Evolutionary conservation across 1,140 invertebrate genomes (phyloP), one percentile per base, ranked within the genome.

Genomic region (Cyphomyrmex costatus): DNA sequence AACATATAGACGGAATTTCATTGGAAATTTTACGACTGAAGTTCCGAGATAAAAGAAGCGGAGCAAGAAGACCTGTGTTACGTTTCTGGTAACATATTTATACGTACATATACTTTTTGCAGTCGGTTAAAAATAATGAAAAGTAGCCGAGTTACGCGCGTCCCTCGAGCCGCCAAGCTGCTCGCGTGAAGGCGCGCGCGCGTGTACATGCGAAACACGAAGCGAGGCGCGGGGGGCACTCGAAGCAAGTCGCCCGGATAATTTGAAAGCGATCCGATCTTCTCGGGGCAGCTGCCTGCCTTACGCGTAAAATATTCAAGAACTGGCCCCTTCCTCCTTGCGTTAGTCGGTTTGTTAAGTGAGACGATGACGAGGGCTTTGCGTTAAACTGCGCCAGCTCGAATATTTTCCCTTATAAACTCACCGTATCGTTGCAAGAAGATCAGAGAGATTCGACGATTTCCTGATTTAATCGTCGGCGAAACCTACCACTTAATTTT

Each of bases 251-350:
- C 93, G 91, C 92, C 93, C 92, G 93, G 93, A 94, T 95, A 95
- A 95, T 94, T 94, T 95, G 94, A 95, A 95, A 95, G 93, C 94
- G 93, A 95, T 95, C 94, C 94, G 92, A 93, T 94, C 94, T 94
- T 91, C 88, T 87, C 85, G 80, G 60, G 93, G 92, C 94, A 95
- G 94, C 94, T 95, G 94, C 94, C 94, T 93, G 94, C 94, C 94
- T 94, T 94, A 94, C 93, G 94, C 94, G 94, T 95, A 93, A 94
- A 95, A 95, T 94, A 95, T 95, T 94, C 94, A 93, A 94, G 89
- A 94, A 94, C 93, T 94, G 92, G 92, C 91, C 85, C 86, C 21
- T 61, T 66, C 71, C n/a, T 66, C n/a, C 73, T 86, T 79, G 82
- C 60, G 84, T 90, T 90, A 90, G 88, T 87, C 85, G 89, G 88